Conservation (phyloP, 2,888 invertebrate genomes). For the Diaphora mendica region DNA sequence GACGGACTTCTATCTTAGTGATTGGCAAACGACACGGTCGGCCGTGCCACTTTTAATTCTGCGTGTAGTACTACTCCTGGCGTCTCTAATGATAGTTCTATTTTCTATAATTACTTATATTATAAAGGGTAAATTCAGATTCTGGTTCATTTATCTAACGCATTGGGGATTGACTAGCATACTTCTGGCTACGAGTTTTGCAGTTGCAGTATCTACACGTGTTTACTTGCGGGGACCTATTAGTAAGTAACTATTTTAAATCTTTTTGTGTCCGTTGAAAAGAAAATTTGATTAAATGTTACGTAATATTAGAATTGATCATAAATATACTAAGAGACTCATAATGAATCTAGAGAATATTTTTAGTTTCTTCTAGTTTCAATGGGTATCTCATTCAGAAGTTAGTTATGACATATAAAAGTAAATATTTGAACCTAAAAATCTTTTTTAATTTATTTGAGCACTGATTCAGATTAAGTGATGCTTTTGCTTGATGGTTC, state of each 20-base stretch:
- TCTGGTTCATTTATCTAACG: conserved; percentile 85
- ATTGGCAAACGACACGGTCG: conserved; percentile 78
- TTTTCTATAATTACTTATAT: conserved; percentile 70
- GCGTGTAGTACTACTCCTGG: conserved; percentile 70
- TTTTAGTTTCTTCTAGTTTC: not conserved
- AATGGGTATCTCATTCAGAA: not conserved
- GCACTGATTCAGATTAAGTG: too few species aligned
- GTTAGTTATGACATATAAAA: not conserved
- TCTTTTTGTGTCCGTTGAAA: not conserved
- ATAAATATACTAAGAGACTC: not conserved
- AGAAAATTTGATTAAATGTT: too few species aligned
- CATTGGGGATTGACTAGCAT: conserved; percentile 82
- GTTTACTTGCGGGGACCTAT: conserved; percentile 75
- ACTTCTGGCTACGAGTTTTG: conserved; percentile 69
- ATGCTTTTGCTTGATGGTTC: too few species aligned
- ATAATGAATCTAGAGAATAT: not conserved
- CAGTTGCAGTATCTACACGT: conserved; percentile 70
- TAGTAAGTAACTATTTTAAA: conserved; percentile 65
- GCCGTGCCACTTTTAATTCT: conserved; percentile 73
- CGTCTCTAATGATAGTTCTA: conserved; percentile 68
- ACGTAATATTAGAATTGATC: too few species aligned
- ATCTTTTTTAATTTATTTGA: too few species aligned
- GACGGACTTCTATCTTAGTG: conserved; percentile 75
- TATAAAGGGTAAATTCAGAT: conserved; percentile 56
- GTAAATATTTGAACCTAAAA: too few species aligned